Evolutionary conservation across 1,140 invertebrate species (phyloP).

Genomic region (Drosophila teissieri): DNA sequence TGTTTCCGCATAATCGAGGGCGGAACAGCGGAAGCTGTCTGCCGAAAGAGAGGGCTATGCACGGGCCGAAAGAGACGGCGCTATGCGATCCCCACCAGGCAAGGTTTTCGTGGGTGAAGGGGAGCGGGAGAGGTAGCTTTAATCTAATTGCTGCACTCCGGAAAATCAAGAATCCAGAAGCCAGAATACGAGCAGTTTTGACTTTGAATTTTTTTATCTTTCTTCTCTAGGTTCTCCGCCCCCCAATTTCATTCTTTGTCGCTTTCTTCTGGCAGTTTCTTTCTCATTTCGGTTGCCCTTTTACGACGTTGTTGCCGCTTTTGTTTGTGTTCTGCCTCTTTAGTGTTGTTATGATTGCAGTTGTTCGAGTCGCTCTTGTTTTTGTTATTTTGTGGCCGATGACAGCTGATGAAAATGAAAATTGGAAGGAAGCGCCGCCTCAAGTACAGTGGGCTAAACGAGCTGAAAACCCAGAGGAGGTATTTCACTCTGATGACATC

Average conservation of each 20-base stretch:
- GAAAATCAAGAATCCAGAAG: slow-evolving; percentile 4
- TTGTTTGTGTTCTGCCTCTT: slow-evolving; percentile 78
- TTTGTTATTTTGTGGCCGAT: slow-evolving; percentile 59
- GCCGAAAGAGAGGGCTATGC: slow-evolving; percentile 5
- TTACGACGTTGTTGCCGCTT: slow-evolving; percentile 52
- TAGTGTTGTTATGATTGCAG: slow-evolving; percentile 77
- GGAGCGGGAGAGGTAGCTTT: slow-evolving; percentile 15
- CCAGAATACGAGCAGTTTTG: slow-evolving; percentile 10
- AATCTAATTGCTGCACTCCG: slow-evolving; percentile 71
- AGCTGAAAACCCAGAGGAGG: no score
- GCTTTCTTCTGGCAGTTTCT: slow-evolving; percentile 9
- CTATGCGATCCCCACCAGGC: slow-evolving; percentile 19
- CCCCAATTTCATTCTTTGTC: not conserved
- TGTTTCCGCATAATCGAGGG: slow-evolving; percentile 34
- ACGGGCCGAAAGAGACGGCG: not conserved
- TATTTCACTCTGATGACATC: not conserved
- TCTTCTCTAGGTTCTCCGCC: not conserved
- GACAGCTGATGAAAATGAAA: slow-evolving; percentile 55
- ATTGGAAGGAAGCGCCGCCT: slow-evolving; percentile 55
- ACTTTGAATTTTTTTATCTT: slow-evolving; percentile 45
- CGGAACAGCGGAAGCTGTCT: slow-evolving; percentile 32
- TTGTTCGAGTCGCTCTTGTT: slow-evolving; percentile 49
- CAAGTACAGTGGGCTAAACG: slow-evolving; percentile 36
- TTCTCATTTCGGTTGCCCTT: slow-evolving; percentile 16
- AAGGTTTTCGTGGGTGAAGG: slow-evolving; percentile 1